Evolutionary conservation across 1,140 invertebrate genomes (phyloP).

Genomic region (Capitella teleta): DNA sequence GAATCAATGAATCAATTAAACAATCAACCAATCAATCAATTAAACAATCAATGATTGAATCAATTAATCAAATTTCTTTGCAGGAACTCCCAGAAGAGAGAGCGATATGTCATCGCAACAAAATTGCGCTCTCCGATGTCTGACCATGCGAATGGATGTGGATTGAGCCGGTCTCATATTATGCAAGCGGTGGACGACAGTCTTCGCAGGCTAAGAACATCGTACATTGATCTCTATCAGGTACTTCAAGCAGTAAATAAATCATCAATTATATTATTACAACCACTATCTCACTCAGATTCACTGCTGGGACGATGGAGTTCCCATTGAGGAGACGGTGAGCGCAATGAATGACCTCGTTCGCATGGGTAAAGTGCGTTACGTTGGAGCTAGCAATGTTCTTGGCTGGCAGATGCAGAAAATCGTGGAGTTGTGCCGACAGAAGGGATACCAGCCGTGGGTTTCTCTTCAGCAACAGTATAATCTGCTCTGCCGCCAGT

Average conservation of each 20-base stretch:
- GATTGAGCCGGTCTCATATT: not conserved
- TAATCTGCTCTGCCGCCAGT: constrained; percentile 20
- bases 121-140: no score
- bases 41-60: no score
- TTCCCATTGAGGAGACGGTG: constrained; percentile 22
- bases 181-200: not conserved
- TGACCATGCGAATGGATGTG: not conserved
- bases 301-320: constrained; percentile 21
- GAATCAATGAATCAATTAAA: no score
- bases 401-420: constrained; percentile 28
- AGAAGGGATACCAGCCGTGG: not conserved
- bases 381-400: constrained; percentile 26
- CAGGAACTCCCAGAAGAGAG: no score
- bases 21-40: no score
- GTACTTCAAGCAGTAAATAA: no score
- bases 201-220: not conserved
- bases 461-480: constrained; percentile 24
- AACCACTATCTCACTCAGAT: constrained; percentile 17
- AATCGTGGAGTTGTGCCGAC: constrained; percentile 17
- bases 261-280: no score
- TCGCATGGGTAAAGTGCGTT: constrained; percentile 22
- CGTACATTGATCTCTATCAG: not conserved
- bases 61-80: no score
- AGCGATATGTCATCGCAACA: no score
- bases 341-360: constrained; percentile 23